phyloP scores from a whole-genome alignment of 53 echinoderm and acorn worm species.

The Antedon mediterranea region DNA sequence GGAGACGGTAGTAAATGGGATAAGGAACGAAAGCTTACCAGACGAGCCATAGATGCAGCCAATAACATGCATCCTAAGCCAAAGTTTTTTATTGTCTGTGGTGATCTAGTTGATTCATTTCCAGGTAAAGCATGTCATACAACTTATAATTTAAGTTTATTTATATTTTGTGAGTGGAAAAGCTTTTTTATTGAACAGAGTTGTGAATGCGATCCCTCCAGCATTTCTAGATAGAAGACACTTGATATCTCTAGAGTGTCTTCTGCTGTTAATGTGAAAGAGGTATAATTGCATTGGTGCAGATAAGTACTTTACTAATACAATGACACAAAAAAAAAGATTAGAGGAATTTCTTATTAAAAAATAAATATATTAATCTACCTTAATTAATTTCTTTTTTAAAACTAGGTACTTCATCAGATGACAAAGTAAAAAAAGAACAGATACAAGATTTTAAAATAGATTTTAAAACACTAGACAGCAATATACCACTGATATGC shows the following conservation, averaged over 20 bases:
- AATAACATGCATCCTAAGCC: slow-evolving; percentile 71
- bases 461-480: slow-evolving; percentile 48
- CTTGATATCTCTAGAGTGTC: no score
- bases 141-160: no score
- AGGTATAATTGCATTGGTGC: no score
- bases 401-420: background rate
- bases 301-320: no score
- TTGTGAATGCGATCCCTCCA: no score
- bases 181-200: no score
- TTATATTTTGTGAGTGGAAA: no score
- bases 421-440: slow-evolving; percentile 10
- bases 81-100: slow-evolving; percentile 70
- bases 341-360: background rate
- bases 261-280: no score
- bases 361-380: background rate
- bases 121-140: no score
- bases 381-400: background rate
- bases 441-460: slow-evolving; percentile 43
- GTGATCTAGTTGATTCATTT: slow-evolving; percentile 77
- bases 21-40: slow-evolving; percentile 52
- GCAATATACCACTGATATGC: slow-evolving; percentile 66
- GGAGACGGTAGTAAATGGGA: slow-evolving; percentile 30
- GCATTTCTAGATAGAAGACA: no score
- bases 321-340: background rate
- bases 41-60: slow-evolving; percentile 42